Evolutionary conservation across 2,113 vertebrate species (phyloP), one percentile per base, ranked within the genome.

Genomic region (Epinephelus moara): DNA sequence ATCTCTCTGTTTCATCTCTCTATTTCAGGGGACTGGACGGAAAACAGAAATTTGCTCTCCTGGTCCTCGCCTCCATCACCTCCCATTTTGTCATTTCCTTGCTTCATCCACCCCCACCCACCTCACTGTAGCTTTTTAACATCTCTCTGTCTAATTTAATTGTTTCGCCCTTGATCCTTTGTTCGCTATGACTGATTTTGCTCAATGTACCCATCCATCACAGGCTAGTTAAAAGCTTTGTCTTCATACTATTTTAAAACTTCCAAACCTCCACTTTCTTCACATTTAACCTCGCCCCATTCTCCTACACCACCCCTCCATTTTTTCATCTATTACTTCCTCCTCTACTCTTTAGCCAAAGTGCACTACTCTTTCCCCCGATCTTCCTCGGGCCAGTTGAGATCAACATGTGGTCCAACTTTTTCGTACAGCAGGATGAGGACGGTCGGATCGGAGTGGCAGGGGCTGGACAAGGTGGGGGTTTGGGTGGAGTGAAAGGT

Each of bases 341-440:
- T n/a, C 40, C 27, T 27, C 37, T 76, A 37, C 67, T 37, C 70
- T 64, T 57, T 42, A 55, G 66, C 47, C 60, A 11, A 45, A 49
- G 60, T 47, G 18, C 23, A 6, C 60, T 3, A 1, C 27, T 62
- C 61, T 21, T 18, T 42, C 50, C 25, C 49, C n/a, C 64, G 27
- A 8, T 37, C 33, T 37, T 70, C 47, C 30, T 57, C 0, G 5
- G 59, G 59, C 25, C 72, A 10, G 23, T 50, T 52, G 45, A 75
- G 78, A 81, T 81, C 64, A 96, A 93, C 81, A 97, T 98, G 97
- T 98, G 97, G 97, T 96, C 96, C 86, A 97, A 97, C 93, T 97
- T 95, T 73, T 96, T 97, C 71, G 77, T 96, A 79, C 96, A 96
- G 89, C 95, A 96, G 57, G 96, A 97, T 70, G 96, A 96, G 47